Percentiles rank a stretch among this genome's conserved stretches.
Evolutionary conservation across 2,113 vertebrate species (phyloP).

Genomic region (Kryptolebias marmoratus): DNA sequence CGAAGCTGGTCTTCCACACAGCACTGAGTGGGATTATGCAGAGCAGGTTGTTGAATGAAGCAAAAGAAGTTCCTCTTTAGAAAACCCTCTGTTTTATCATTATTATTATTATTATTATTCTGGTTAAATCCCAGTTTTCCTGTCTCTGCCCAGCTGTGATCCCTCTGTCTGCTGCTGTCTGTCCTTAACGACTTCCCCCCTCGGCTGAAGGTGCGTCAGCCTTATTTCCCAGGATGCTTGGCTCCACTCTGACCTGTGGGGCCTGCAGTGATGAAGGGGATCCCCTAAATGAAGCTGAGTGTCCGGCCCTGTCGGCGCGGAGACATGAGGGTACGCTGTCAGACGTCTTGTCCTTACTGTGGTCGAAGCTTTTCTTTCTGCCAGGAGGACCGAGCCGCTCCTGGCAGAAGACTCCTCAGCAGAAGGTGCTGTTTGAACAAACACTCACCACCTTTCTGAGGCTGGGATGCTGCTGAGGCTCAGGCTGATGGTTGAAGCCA

Average conservation of each 20-base stretch:
- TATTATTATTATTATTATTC: not conserved
- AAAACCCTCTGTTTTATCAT: not conserved
- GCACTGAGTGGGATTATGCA: not conserved
- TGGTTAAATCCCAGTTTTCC: not conserved
- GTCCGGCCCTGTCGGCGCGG: conserved; percentile 24
- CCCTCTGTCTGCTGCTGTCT: not conserved
- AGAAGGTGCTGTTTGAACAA: too few relatives aligned
- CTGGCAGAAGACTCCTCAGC: too few relatives aligned
- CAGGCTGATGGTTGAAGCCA: not conserved
- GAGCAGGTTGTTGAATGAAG: conserved; percentile 6
- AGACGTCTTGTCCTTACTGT: not conserved
- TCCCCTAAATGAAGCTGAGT: conserved; percentile 62
- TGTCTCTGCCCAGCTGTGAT: not conserved
- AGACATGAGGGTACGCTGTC: not conserved
- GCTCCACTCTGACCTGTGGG: conserved; percentile 29
- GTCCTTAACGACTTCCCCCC: too few relatives aligned
- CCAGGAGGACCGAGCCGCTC: too few relatives aligned
- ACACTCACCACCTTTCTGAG: not conserved
- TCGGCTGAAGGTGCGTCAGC: conserved; percentile 1
- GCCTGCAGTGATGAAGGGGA: conserved; percentile 31
- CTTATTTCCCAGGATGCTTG: conserved; percentile 34
- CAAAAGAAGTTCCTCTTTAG: not conserved
- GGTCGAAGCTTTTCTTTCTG: too few relatives aligned
- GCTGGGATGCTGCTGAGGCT: not conserved
- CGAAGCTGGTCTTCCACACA: conserved; percentile 4